phyloP scores from a whole-genome alignment of 2,113 vertebrate species.

The Ammodramus savannarum region DNA sequence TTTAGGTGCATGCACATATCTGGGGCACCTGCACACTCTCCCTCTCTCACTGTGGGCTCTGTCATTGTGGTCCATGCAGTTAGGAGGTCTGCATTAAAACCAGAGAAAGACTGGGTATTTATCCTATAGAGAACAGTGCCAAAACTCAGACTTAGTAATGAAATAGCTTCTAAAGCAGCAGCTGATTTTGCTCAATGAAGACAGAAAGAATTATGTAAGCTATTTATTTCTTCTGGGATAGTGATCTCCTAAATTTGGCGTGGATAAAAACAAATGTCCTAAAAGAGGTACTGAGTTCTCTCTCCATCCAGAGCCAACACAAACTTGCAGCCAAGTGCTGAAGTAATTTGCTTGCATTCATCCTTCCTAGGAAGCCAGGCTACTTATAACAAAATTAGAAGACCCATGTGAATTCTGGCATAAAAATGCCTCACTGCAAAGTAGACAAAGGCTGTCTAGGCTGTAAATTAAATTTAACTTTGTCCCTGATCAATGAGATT shows the following conservation, averaged over 20 bases:
- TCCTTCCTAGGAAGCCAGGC: not conserved
- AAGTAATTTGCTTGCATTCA: not conserved
- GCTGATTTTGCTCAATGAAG: not conserved
- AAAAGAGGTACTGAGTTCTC: not conserved
- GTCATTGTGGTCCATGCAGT: not conserved
- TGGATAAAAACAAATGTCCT: not conserved
- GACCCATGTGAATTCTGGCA: not conserved
- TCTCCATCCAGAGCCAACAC: not conserved
- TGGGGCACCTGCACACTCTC: not conserved
- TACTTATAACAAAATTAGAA: not conserved
- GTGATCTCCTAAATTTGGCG: not conserved
- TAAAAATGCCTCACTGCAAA: not conserved
- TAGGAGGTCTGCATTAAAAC: not conserved
- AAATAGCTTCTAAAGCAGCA: not conserved
- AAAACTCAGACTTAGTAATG: not conserved
- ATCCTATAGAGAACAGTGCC: not conserved
- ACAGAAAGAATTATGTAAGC: slow-evolving; percentile 1
- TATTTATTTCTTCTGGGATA: slow-evolving; percentile 34
- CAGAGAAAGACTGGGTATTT: not conserved
- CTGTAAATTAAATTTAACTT: not conserved
- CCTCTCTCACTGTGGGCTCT: not conserved
- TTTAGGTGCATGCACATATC: not conserved
- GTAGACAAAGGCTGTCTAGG: not conserved
- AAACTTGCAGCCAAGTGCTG: not conserved
- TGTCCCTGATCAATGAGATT: not conserved